These are phyloP conservation scores for Nesospiza acunhae DNA, from an alignment of 2,113 vertebrate genomes.

Conservation along the genomic window DNA sequence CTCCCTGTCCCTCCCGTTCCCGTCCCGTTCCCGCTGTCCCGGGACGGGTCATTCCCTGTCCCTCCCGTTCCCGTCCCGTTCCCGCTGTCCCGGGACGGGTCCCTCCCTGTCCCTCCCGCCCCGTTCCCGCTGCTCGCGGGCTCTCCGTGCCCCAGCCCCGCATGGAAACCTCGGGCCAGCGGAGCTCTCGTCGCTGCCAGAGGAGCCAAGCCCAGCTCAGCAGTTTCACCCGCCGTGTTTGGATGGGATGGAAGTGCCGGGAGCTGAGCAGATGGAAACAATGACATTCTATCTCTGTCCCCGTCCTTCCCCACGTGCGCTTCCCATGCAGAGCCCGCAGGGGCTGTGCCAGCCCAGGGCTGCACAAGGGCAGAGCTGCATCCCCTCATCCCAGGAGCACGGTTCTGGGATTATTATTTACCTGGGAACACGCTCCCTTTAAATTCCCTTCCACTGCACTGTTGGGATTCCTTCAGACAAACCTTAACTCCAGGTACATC, in stretches of 20 bases:
- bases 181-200: not conserved
- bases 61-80: no score
- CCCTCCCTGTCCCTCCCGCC: no score
- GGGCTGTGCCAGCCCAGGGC: not conserved
- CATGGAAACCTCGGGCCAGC: accelerated
- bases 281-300: not conserved
- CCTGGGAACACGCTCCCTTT: accelerated
- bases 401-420: not conserved
- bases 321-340: not conserved
- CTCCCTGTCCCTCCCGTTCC: no score
- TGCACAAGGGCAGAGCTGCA: not conserved
- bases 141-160: not conserved
- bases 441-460: not conserved
- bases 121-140: not conserved
- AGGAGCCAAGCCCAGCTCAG: not conserved
- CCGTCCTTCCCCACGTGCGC: accelerated
- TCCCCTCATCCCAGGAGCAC: not conserved
- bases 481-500: not conserved
- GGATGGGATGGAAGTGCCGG: not conserved
- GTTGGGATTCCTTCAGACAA: not conserved
- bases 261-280: not conserved
- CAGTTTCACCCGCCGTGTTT: not conserved
- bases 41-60: no score
- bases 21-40: no score
- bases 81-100: no score